Conservation (phyloP, 2,888 invertebrate species). For the Bombylius major region DNA sequence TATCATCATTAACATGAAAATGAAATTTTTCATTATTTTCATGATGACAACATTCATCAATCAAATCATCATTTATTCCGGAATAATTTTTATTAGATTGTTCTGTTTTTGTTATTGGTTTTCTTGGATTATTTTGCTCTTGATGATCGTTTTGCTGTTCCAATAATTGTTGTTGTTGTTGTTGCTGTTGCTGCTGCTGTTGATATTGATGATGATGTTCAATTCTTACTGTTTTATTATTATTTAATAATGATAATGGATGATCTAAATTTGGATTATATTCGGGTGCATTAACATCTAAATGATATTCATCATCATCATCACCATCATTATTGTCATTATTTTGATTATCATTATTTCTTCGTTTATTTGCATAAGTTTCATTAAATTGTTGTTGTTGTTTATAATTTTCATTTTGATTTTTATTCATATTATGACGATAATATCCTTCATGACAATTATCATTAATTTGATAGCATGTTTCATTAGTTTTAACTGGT, state of each 20-base stretch:
- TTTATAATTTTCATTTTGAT: background rate
- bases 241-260: background rate
- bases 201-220: too few relatives aligned
- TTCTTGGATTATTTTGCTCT: background rate
- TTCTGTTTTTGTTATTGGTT: background rate
- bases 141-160: background rate
- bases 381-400: background rate
- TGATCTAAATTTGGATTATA: background rate
- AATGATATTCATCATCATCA: background rate
- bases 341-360: background rate
- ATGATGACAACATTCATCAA: background rate
- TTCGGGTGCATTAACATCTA: background rate
- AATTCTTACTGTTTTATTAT: too few relatives aligned
- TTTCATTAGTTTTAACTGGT: background rate
- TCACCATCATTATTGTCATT: background rate
- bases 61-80: background rate
- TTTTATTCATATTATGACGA: background rate
- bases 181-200: too few relatives aligned
- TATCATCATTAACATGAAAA: background rate
- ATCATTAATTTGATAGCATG: background rate
- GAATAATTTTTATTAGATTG: background rate
- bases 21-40: constrained; percentile 9
- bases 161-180: background rate
- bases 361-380: background rate
- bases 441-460: background rate